Conservation (phyloP, 2,888 invertebrate species). For the Gibbula magus region DNA sequence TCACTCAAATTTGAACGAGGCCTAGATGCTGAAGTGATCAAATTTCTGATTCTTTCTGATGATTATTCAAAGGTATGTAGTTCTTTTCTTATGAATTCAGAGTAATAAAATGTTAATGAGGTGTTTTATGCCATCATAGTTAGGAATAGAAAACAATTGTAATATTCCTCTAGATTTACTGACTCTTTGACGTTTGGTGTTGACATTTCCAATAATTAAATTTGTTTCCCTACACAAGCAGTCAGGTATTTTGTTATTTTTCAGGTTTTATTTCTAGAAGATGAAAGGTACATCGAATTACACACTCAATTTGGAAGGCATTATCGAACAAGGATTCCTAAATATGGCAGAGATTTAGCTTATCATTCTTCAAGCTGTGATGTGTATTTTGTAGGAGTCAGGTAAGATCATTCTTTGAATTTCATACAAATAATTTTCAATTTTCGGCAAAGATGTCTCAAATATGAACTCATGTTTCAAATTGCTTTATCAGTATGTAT, state of each 20-base stretch:
- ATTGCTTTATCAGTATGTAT: too few species aligned
- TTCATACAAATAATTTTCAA: too few species aligned
- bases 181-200: background rate
- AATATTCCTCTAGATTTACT: background rate
- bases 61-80: conserved; percentile 92
- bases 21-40: conserved; percentile 96
- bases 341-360: conserved; percentile 94
- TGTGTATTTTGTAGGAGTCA: conserved; percentile 91
- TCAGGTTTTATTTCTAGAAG: conserved; percentile 91
- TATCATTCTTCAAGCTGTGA: conserved; percentile 94
- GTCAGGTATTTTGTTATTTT: conserved; percentile 23
- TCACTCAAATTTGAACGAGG: conserved; percentile 98
- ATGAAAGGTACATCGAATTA: conserved; percentile 94
- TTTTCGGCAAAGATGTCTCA: too few species aligned
- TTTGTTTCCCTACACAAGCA: background rate
- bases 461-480: too few species aligned
- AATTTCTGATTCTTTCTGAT: conserved; percentile 92
- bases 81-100: too few species aligned
- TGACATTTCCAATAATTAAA: background rate
- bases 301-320: conserved; percentile 95
- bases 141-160: background rate
- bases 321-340: conserved; percentile 92
- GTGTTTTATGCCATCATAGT: background rate
- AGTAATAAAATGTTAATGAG: too few species aligned
- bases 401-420: conserved; percentile 77